phyloP scores from a whole-genome alignment of 1,140 invertebrate species.

The Zophobas atratus region DNA sequence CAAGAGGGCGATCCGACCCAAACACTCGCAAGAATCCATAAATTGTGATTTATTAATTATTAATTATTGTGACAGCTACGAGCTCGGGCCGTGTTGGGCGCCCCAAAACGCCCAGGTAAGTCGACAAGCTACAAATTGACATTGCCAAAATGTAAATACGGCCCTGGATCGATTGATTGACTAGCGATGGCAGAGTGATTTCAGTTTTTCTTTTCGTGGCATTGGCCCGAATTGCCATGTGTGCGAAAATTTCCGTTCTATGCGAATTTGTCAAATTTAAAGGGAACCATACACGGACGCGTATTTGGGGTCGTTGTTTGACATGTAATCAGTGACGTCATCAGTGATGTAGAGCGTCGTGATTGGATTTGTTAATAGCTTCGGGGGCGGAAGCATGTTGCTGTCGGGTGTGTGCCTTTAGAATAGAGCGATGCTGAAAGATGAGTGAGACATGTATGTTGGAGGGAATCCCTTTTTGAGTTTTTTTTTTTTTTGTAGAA shows the following conservation, averaged over 20 bases:
- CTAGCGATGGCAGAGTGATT: not conserved
- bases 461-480: too few relatives aligned
- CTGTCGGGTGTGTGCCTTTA: too few relatives aligned
- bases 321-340: slow-evolving; percentile 6
- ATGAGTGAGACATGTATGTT: too few relatives aligned
- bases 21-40: slow-evolving; percentile 8
- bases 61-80: slow-evolving; percentile 45
- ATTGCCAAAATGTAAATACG: slow-evolving; percentile 15
- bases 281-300: slow-evolving; percentile 2
- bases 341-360: not conserved
- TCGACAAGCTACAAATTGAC: not conserved
- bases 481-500: too few relatives aligned
- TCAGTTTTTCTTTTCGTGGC: not conserved
- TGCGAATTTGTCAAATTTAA: not conserved
- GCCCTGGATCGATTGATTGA: slow-evolving; percentile 13
- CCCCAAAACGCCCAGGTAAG: slow-evolving; percentile 28
- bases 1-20: not conserved
- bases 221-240: slow-evolving; percentile 16
- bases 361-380: slow-evolving; percentile 45
- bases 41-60: slow-evolving; percentile 32
- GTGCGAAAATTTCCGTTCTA: not conserved
- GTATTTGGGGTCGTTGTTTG: not conserved
- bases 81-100: not conserved
- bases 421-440: too few relatives aligned
- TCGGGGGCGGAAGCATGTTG: not conserved